phyloP scores from a whole-genome alignment of 1,140 invertebrate genomes.

The Gryon sp. region DNA sequence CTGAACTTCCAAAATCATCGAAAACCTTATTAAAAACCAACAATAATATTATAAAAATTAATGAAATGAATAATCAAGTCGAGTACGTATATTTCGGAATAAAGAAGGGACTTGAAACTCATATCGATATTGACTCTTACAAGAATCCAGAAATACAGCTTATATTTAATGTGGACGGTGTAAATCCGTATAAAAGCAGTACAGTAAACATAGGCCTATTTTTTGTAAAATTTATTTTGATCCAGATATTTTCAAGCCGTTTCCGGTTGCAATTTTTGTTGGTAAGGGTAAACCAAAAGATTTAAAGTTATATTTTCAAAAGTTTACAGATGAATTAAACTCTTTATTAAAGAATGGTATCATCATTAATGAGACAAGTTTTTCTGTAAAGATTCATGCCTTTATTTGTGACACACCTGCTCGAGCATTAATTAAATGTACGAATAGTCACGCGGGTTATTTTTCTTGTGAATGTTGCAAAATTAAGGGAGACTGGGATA shows the following conservation, averaged over 20 bases:
- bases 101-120: neutral
- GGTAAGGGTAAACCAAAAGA: conserved; percentile 27
- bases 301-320: conserved; percentile 12
- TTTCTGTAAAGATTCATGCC: conserved; percentile 20
- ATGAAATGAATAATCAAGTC: neutral
- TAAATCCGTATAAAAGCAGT: neutral
- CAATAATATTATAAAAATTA: neutral
- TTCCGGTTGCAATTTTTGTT: conserved; percentile 9
- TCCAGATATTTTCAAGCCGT: conserved; percentile 9
- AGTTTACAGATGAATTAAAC: conserved; percentile 43
- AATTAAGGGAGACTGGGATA: conserved; percentile 7
- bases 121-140: neutral
- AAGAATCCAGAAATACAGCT: neutral
- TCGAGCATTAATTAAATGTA: conserved; percentile 24
- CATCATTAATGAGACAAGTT: conserved; percentile 11
- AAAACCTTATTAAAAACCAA: neutral
- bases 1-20: neutral
- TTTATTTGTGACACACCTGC: conserved; percentile 53
- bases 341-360: conserved; percentile 19
- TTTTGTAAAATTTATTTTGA: conserved; percentile 7
- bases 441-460: conserved; percentile 37
- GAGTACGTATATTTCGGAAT: neutral
- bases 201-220: conserved; percentile 4
- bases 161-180: conserved; percentile 5
- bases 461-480: conserved; percentile 40